A percentile compares a stretch with the other conserved stretches of the same genome.
phyloP scores from a whole-genome alignment of 1,140 invertebrate species.

The Ctenoplectra terminalis region DNA sequence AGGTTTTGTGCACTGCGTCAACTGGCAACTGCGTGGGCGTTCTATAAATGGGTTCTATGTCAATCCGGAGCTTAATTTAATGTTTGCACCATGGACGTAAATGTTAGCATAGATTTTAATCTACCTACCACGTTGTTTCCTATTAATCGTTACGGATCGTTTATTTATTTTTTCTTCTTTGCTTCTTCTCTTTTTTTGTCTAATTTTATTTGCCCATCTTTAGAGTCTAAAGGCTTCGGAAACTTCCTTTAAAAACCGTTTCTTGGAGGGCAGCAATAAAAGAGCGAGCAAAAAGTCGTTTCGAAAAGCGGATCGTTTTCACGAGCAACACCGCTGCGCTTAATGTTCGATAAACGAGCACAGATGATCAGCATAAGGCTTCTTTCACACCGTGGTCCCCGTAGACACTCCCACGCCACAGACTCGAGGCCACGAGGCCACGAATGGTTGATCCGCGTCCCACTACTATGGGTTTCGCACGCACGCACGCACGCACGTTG shows the following conservation, averaged over 20 bases:
- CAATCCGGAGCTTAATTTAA: slow-evolving; percentile 29
- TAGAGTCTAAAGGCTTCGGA: background rate
- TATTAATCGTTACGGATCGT: background rate
- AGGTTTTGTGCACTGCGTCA: background rate
- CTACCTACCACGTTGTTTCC: no score
- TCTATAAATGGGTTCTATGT: slow-evolving; percentile 43
- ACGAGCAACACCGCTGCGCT: slow-evolving; percentile 7
- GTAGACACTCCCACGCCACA: slow-evolving; percentile 17
- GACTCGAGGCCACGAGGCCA: slow-evolving; percentile 50
- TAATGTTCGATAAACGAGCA: slow-evolving; percentile 41
- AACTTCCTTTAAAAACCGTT: background rate
- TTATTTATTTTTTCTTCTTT: no score
- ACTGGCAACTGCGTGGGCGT: slow-evolving; percentile 12
- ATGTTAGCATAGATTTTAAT: background rate
- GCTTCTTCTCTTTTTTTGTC: no score
- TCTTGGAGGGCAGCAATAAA: background rate
- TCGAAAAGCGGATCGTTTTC: slow-evolving; percentile 15
- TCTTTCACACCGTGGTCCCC: slow-evolving; percentile 9
- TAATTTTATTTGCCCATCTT: background rate
- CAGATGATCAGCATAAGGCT: slow-evolving; percentile 42
- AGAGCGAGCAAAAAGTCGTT: background rate
- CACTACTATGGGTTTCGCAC: slow-evolving; percentile 50
- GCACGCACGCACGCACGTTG: slow-evolving; percentile 31
- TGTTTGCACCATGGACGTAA: background rate
- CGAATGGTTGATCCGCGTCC: slow-evolving; percentile 23